Conservation (phyloP, 2,888 invertebrate species). For the Dolomedes plantarius region DNA sequence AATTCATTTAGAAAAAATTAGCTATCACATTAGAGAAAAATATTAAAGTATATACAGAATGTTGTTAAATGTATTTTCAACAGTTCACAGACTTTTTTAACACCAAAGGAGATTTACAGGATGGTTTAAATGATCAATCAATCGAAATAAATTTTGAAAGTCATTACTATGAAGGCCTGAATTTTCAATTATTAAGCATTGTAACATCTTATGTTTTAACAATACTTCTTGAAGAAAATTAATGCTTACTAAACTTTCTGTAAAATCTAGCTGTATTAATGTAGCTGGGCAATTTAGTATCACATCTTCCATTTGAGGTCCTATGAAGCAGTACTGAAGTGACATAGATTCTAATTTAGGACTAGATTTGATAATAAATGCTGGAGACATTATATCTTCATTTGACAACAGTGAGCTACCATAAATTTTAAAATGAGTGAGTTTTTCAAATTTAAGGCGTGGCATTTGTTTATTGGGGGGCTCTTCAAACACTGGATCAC, state of each 20-base stretch:
- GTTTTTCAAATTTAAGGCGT: not conserved
- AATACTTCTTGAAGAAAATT: not conserved
- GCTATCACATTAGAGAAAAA: no score
- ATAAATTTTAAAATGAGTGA: not conserved
- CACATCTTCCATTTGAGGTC: not conserved
- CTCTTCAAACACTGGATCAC: not conserved
- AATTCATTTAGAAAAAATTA: no score
- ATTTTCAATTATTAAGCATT: constrained; percentile 7
- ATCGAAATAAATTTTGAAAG: not conserved
- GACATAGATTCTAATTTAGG: constrained; percentile 5
- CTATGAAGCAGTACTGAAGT: not conserved
- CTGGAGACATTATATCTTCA: not conserved
- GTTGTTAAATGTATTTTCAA: no score
- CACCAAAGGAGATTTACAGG: constrained; percentile 14
- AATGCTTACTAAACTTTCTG: not conserved
- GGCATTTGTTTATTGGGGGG: not conserved
- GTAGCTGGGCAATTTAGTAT: not conserved
- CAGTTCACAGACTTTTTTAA: no score
- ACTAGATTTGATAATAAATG: constrained; percentile 4
- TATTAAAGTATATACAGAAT: no score
- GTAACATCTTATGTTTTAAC: not conserved
- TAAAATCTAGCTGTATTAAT: not conserved
- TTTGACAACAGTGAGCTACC: not conserved
- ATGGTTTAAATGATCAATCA: not conserved
- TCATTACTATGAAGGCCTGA: not conserved